Base-by-base conservation (phyloP, 2,888 invertebrate species). In the Leptinotarsa peninsularis region DNA sequence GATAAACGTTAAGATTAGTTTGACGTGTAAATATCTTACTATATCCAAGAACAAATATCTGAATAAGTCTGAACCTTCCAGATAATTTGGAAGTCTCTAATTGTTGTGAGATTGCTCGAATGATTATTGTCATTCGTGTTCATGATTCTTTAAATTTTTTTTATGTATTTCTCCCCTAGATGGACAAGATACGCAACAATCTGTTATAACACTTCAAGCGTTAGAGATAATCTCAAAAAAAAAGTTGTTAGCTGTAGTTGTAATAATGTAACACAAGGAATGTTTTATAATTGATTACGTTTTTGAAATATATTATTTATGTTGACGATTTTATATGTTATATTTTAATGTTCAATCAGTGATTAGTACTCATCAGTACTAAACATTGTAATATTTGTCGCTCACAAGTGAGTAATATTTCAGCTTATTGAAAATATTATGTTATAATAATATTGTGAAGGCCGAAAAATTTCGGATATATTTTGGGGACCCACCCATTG, bases 351-450 rank as follows among this genome's bases (percentile, higher is more conserved):
- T 67, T 73, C 10, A 18, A 63, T 33, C 18, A 43, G 50, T 68
- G 4, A 70, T 66, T 71, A 52, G 71, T 71, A 71, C 71, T n/a
- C 52, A 50, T n/a, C 52, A 50, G 66, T 66, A 71, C 71, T 66
- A 50, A 71, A 50, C 27, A 56, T 27, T 23, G 58, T 70, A 58
- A 43, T 14, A 33, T 23, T 27, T 43, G 63, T 33, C n/a, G n/a
- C 63, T 67, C 18, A n/a, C 13, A 7, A 21, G 52, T 23, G 33
- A 50, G 66, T 18, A 71, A 66, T 71, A 7, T 33, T 33, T 33
- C 33, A 58, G 49, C 43, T 70, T 70, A 18, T 49, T 70, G 21
- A 18, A 70, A 70, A 70, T 69, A 70, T 58, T 63, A 56, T 70
- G 49, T 68, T 68, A 27, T 54, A 68, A 68, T 68, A 68, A 63